Conservation (phyloP, 2,888 invertebrate genomes). For the Magallana nippona region DNA sequence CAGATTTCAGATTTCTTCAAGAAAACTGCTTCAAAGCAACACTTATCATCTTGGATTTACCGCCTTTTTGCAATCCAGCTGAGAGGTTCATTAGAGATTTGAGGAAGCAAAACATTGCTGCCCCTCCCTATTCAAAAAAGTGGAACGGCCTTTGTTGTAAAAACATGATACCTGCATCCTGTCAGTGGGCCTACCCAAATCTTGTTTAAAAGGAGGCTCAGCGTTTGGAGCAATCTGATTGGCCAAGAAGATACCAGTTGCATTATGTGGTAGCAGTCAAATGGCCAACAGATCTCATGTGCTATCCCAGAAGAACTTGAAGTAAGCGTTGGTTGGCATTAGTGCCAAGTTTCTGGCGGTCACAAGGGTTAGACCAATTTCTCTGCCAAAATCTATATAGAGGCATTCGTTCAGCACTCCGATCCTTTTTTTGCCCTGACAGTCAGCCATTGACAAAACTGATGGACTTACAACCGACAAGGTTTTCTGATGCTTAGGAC, state of each 20-base stretch:
- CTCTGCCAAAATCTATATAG: slow-evolving; percentile 41
- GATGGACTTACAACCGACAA: slow-evolving; percentile 32
- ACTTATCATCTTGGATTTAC: slow-evolving; percentile 33
- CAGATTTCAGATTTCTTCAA: slow-evolving; percentile 29
- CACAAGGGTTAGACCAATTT: slow-evolving; percentile 39
- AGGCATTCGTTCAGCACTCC: slow-evolving; percentile 19
- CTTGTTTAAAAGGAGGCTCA: slow-evolving; percentile 48
- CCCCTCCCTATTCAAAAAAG: background rate
- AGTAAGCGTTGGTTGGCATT: slow-evolving; percentile 46
- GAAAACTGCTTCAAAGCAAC: slow-evolving; percentile 20
- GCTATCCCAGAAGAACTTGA: slow-evolving; percentile 42
- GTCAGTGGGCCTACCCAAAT: slow-evolving; percentile 34
- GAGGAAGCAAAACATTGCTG: slow-evolving; percentile 17
- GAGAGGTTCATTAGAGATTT: slow-evolving; percentile 28
- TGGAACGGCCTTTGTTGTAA: slow-evolving; percentile 41
- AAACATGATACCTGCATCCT: slow-evolving; percentile 3
- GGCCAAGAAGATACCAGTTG: slow-evolving; percentile 65
- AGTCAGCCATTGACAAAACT: slow-evolving; percentile 31
- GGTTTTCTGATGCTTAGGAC: slow-evolving; percentile 28
- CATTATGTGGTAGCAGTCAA: slow-evolving; percentile 69
- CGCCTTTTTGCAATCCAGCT: slow-evolving; percentile 33
- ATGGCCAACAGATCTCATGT: slow-evolving; percentile 66
- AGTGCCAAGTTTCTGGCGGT: slow-evolving; percentile 42
- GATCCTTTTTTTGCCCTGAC: slow-evolving; percentile 30
- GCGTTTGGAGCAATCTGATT: slow-evolving; percentile 65